Base-by-base conservation (phyloP, 1,140 invertebrate species). In the Drosophila albomicans region DNA sequence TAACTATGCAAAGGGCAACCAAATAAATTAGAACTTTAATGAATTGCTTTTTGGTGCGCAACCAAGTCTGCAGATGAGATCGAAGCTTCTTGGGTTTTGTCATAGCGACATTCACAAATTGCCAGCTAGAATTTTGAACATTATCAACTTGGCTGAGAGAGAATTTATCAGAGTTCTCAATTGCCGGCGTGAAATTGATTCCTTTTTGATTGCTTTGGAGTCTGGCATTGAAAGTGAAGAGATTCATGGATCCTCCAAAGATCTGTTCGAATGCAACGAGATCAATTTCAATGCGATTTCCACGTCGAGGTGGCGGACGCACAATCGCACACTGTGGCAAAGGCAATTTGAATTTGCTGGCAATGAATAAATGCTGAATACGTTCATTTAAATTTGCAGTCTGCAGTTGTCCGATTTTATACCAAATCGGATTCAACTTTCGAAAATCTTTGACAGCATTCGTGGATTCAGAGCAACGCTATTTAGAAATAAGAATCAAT, bases 1-100 rank as follows among this genome's bases (percentile, higher is more conserved):
- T 28, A 71, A 63, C 15, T 35, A 56, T 6, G 43, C 30, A 64
- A 48, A 71, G 15, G 13, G 52, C 25, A 69, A 69, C 11, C 20
- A 69, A 64, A 56, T 64, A 63, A 5, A 15, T 56, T 1, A 56
- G 6, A 11, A 64, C 30, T 38, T 38, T 41, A 7, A 63, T 13
- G 0, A 56, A 11, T 15, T 45, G 13, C 4, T 48, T 10, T 6
- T 41, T 10, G 1, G 3, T 38, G 43, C 13, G 11, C 0, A 11
- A 8, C 5, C 15, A 15, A 8, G 8, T 6, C 1, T 5, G 1
- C n/a, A 43, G 41, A 6, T 10, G 28, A 15, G 20, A n/a, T 54
- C 1, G 5, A 10, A 28, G 10, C 5, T 1, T 11, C 11, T 41
- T 43, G 35, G 35, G 10, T 4, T 8, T 11, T 3, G 0, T 6